Evolutionary conservation across 2,113 vertebrate species (phyloP).

Genomic region (Arvicanthis niloticus): DNA sequence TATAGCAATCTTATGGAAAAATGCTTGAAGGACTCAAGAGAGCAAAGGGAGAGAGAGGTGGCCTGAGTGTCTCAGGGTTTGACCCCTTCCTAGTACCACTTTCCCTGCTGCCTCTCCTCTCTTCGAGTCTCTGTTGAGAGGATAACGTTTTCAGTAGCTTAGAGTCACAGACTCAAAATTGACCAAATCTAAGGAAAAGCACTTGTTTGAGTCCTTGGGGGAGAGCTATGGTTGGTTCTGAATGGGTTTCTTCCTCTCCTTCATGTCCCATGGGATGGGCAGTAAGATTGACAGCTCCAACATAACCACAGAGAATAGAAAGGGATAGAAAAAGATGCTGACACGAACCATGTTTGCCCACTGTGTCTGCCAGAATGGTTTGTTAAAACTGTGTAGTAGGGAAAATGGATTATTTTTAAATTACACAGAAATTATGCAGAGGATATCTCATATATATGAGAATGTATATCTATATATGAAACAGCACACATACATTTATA

Average conservation of each 20-base stretch:
- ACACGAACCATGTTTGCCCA: not conserved
- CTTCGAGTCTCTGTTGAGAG: not conserved
- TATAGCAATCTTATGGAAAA: not conserved
- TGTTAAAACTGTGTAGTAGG: not conserved
- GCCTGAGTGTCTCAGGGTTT: not conserved
- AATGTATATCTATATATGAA: not conserved
- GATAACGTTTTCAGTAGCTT: not conserved
- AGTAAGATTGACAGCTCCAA: not conserved
- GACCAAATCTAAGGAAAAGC: not conserved
- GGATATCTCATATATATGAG: not conserved
- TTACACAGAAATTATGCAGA: not conserved
- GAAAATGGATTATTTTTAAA: constrained; percentile 13
- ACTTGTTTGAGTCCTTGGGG: not conserved
- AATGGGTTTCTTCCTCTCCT: not conserved
- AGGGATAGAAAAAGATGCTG: not conserved
- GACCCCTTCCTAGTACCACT: not conserved
- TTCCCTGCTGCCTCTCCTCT: not conserved
- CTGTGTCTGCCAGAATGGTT: not conserved
- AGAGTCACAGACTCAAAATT: not conserved
- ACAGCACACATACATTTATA: not conserved
- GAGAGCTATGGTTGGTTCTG: not conserved
- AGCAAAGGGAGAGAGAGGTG: not conserved
- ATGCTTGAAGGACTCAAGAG: not conserved
- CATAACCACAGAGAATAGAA: not conserved
- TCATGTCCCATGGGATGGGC: not conserved